These are phyloP conservation scores for Plebejus melissa DNA, from an alignment of 2,888 invertebrate species.

Conservation along the genomic window DNA sequence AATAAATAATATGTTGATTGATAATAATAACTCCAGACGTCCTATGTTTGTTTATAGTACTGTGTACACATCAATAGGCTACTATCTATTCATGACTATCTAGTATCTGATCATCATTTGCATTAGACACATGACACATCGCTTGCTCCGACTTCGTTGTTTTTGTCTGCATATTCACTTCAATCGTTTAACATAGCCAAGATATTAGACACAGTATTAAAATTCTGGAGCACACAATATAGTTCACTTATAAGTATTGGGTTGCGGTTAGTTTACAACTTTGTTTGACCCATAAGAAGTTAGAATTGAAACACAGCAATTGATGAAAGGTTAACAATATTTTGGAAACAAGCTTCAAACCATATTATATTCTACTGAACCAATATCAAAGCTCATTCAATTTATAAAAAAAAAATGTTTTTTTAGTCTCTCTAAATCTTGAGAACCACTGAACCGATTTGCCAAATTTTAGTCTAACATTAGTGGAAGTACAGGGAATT, in stretches of 20 bases:
- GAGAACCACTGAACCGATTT: too few species aligned
- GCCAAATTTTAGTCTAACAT: too few species aligned
- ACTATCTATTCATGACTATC: neutral
- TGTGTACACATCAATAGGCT: neutral
- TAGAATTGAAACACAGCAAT: neutral
- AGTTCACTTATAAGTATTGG: neutral
- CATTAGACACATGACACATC: slow-evolving; percentile 3
- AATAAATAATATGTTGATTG: neutral
- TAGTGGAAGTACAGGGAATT: too few species aligned
- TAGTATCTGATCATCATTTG: neutral
- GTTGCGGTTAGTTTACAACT: neutral
- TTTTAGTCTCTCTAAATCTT: too few species aligned
- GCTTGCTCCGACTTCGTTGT: neutral
- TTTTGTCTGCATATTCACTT: neutral
- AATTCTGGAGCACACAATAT: neutral
- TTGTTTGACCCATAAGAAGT: neutral
- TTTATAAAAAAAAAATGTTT: too few species aligned
- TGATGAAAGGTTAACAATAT: neutral
- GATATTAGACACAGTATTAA: neutral
- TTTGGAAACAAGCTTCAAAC: too few species aligned
- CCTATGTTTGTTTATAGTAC: neutral
- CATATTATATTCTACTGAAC: too few species aligned
- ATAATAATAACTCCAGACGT: neutral
- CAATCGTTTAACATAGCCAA: neutral
- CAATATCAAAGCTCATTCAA: too few species aligned